phyloP scores from a whole-genome alignment of 2,888 invertebrate genomes.

The Anoplius nigerrimus region DNA sequence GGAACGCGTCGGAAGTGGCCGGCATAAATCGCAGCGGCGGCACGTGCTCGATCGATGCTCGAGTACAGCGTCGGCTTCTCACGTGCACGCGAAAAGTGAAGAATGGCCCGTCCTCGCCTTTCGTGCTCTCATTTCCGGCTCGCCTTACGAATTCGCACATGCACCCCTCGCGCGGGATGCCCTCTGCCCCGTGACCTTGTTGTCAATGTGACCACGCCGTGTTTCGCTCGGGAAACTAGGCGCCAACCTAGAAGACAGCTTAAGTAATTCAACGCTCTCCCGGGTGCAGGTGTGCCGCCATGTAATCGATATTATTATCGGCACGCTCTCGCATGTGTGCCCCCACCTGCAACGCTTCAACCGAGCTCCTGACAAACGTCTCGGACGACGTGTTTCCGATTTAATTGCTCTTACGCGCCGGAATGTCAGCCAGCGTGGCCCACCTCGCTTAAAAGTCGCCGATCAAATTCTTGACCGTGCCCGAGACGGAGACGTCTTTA shows the following conservation, averaged over 20 bases:
- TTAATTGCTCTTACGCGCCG: too few species aligned
- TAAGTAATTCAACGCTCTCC: conserved; percentile 49
- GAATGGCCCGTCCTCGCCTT: conserved; percentile 25
- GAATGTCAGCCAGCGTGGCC: too few species aligned
- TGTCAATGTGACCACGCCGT: conserved; percentile 8
- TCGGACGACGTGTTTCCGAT: too few species aligned
- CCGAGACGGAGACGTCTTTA: too few species aligned
- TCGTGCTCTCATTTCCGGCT: conserved; percentile 31
- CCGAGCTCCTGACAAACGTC: too few species aligned
- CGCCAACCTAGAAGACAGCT: conserved; percentile 31
- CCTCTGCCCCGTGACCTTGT: conserved; percentile 22
- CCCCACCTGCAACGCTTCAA: too few species aligned
- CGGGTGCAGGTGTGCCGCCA: conserved; percentile 51
- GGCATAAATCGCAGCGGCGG: not conserved
- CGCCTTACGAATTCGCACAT: not conserved
- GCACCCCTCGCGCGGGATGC: not conserved
- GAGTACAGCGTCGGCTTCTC: not conserved
- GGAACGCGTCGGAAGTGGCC: conserved; percentile 1
- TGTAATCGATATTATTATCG: conserved; percentile 63
- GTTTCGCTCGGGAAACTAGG: conserved; percentile 15
- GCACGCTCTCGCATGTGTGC: conserved; percentile 25
- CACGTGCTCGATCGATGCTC: conserved; percentile 40
- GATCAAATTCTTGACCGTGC: too few species aligned
- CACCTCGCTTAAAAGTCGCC: too few species aligned
- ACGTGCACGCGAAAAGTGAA: conserved; percentile 25